Evolutionary conservation across 2,888 invertebrate species (phyloP).

Genomic region (Glaucopsyche alexis): DNA sequence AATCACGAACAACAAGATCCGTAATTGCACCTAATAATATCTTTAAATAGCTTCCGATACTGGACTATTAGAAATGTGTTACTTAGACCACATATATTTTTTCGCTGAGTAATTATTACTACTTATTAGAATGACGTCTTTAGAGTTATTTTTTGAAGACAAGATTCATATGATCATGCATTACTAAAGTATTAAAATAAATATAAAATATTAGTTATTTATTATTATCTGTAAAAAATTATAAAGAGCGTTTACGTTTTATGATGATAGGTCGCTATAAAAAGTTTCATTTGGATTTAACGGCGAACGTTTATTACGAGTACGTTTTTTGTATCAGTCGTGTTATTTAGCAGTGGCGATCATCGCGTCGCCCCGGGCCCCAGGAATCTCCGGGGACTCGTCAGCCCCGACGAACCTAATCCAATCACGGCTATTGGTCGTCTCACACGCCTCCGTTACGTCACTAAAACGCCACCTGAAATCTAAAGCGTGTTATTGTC

Average conservation of each 20-base stretch:
- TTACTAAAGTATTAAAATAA: neutral
- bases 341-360: constrained; percentile 61
- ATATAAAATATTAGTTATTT: neutral
- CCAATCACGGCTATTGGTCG: constrained; percentile 79
- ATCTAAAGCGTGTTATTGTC: constrained; percentile 5
- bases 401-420: constrained; percentile 81
- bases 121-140: too few species aligned
- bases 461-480: constrained; percentile 30
- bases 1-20: constrained; percentile 78
- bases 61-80: constrained; percentile 28
- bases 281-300: constrained; percentile 51
- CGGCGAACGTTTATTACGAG: constrained; percentile 50
- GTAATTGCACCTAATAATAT: constrained; percentile 79
- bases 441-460: constrained; percentile 58
- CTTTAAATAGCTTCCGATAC: constrained; percentile 65
- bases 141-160: too few species aligned
- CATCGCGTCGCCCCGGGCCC: constrained; percentile 60
- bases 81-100: neutral
- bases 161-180: too few species aligned
- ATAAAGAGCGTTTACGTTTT: constrained; percentile 30
- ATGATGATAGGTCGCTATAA: constrained; percentile 44
- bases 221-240: neutral
- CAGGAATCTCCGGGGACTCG: constrained; percentile 80
- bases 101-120: too few species aligned
- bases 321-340: constrained; percentile 59